Base-by-base conservation (phyloP, 1,140 invertebrate genomes). In the Drosophila mojavensis region DNA sequence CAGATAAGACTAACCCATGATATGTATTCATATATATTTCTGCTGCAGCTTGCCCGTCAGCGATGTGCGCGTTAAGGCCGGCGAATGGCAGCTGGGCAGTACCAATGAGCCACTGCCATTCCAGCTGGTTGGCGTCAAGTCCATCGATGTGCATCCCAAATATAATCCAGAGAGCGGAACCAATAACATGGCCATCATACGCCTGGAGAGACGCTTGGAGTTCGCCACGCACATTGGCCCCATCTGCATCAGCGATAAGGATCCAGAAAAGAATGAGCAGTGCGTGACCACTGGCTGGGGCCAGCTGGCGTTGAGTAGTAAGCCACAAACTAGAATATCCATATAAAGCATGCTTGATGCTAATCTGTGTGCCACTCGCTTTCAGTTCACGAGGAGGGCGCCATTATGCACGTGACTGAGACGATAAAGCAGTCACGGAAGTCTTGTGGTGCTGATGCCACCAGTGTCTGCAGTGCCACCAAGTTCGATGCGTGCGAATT, bases 251-350 rank as follows among this genome's bases (percentile, higher is more conserved):
- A 94, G 94, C 13, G 91, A 92, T 3, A 85, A 91, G 56, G 93
- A 93, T 41, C 92, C 68, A 15, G 93, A 41, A 15, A 67, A 59
- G 61, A 93, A 91, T 26, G 94, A 95, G 48, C 94, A 94, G 47
- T 97, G 96, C 78, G 95, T 96, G 4, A 94, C 95, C 4, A 96
- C 96, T 53, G 96, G 96, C 55, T 97, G 96, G 96, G 96, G 96
- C 61, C 97, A 97, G 90, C 93, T 94, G 69, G 94, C 96, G 24
- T 90, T 97, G 15, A 94, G 96, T 94, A 94, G 96, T 96, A 93
- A 94, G 94, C 92, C 11, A 7, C 5, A 11, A 26, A 1, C 0
- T 0, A 45, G 30, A 51, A 30, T 30, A 6, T 13, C 6, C 7
- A 36, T 36, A 9, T 36, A 36, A 10, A 36, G 33, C 11, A 10